A percentile compares a stretch with the other conserved stretches of the same genome.
These are phyloP conservation scores for Cosmia pyralina DNA, from an alignment of 2,888 invertebrate species.

Conservation along the genomic window DNA sequence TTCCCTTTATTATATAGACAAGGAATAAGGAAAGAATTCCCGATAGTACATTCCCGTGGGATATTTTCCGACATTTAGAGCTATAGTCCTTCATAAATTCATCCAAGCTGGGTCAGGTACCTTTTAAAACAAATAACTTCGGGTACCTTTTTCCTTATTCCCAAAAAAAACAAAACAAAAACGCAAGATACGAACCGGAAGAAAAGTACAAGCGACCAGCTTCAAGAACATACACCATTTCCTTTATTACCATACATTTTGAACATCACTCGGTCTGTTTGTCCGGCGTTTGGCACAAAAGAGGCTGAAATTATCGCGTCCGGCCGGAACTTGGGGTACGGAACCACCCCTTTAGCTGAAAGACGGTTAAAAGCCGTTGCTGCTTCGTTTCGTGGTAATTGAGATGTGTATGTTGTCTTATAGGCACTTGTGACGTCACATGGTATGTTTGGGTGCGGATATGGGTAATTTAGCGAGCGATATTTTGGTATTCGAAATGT, in stretches of 20 bases:
- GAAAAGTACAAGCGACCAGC: constrained; percentile 52
- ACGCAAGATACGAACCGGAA: constrained; percentile 40
- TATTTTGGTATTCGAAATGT: neutral
- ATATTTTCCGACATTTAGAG: no score
- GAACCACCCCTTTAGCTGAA: constrained; percentile 65
- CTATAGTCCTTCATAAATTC: neutral
- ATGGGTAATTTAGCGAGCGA: neutral
- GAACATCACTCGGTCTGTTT: constrained; percentile 69
- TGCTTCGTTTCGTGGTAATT: constrained; percentile 61
- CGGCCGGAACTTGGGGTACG: constrained; percentile 73
- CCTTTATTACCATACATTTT: constrained; percentile 64
- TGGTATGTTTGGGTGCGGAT: neutral
- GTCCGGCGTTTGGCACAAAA: constrained; percentile 70
- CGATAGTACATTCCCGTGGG: no score
- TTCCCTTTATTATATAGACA: no score
- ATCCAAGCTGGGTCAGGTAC: neutral
- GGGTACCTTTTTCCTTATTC: no score
- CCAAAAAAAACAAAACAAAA: constrained; percentile 17
- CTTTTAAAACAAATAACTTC: neutral
- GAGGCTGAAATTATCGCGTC: constrained; percentile 77
- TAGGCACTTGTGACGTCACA: constrained; percentile 29
- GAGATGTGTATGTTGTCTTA: constrained; percentile 55
- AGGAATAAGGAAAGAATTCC: no score
- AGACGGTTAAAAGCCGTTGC: constrained; percentile 64
- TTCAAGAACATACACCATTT: constrained; percentile 63